Evolutionary conservation across 1,140 invertebrate species (phyloP), one percentile per base, ranked within the genome.

Genomic region (Procambarus clarkii): DNA sequence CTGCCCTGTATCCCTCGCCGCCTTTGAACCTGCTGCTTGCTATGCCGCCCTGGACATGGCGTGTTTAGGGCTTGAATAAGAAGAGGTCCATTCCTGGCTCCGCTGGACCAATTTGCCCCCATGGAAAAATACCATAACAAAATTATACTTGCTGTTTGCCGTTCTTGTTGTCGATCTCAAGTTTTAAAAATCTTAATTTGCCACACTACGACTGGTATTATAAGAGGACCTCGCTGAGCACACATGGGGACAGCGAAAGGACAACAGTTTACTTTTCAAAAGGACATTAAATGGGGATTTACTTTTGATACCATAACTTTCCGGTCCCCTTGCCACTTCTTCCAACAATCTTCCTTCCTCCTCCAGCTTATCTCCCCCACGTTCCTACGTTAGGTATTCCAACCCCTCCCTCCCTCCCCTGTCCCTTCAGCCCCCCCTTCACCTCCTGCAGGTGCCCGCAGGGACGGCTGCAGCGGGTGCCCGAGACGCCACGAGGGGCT

Each of bases 11-110:
- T n/a, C 79, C 69, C 69, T 50, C 48, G 88, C 88, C 82, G 82
- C 88, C 88, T 91, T 91, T 91, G 88, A 91, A 85, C 21, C 58
- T 8, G 34, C 88, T 91, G 88, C 74, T 91, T 91, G 82, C 82
- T 84, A 91, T 91, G 81, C 88, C 74, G 82, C 54, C 82, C 81
- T 48, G 80, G 74, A 34, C 71, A 74, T 34, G 11, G 81, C n/a
- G 69, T 76, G 50, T 69, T 84, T 84, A 83, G 76, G 88, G 81
- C 44, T 50, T 69, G 88, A 91, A 91, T 91, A 78, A 83, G 88
- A 91, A 88, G 86, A 69, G 58, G 78, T 58, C 74, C 86, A 45
- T 46, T 64, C 50, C 54, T 71, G 76, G 50, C 60, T 69, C 58
- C 58, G 84, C 71, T 69, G 86, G 50, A 80, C 58, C 78, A 81